These are phyloP conservation scores for Nycticryphes semicollaris DNA, from an alignment of 2,113 vertebrate genomes.

Conservation along the genomic window DNA sequence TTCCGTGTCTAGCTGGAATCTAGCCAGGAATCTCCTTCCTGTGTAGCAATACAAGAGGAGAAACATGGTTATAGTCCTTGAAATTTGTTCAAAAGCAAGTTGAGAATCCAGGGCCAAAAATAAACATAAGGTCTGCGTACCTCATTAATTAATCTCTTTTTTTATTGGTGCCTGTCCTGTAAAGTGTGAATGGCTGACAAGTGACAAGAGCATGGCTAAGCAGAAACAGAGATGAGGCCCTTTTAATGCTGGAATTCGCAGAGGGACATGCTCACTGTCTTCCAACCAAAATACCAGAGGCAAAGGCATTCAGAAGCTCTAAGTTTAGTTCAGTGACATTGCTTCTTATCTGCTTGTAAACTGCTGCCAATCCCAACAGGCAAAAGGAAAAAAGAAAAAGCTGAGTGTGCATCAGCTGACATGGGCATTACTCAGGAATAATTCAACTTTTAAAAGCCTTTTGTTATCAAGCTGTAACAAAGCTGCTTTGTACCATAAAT, in stretches of 20 bases:
- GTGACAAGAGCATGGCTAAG: not conserved
- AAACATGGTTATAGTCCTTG: not conserved
- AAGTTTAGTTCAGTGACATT: not conserved
- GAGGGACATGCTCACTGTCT: not conserved
- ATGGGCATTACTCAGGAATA: not conserved
- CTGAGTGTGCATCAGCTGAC: not conserved
- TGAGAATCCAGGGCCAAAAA: not conserved
- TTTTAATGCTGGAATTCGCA: not conserved
- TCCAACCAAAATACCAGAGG: not conserved
- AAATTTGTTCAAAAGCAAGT: not conserved
- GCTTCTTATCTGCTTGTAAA: not conserved
- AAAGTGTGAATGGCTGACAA: not conserved
- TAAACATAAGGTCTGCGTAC: not conserved
- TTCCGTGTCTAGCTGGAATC: not conserved
- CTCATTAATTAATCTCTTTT: not conserved
- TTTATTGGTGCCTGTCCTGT: not conserved
- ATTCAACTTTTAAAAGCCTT: not conserved
- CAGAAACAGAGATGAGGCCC: not conserved
- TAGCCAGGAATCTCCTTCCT: not conserved
- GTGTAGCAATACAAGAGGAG: not conserved
- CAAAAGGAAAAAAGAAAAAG: not conserved
- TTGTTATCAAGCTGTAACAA: not conserved
- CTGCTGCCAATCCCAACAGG: not conserved
- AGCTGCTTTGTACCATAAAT: constrained; percentile 25
- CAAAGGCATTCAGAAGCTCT: not conserved